Base-by-base conservation (phyloP, 1,140 invertebrate species). In the Zaprionus vittiger region DNA sequence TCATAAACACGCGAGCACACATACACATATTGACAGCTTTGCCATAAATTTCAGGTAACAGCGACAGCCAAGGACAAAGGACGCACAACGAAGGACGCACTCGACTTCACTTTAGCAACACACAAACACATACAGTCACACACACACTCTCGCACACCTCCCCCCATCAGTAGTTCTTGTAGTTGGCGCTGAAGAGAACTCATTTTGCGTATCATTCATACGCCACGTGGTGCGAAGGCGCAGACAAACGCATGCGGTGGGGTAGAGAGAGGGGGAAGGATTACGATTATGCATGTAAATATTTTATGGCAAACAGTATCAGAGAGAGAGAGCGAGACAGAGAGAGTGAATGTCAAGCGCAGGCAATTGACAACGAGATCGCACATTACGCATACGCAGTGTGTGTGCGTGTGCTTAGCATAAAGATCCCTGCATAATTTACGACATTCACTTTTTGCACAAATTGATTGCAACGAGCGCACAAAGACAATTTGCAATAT, bases 31-130 rank as follows among this genome's bases (percentile, higher is more conserved):
- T 82, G 83, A 86, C 83, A 85, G 83, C 56, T 85, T 49, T 86
- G 78, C 61, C 83, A 79, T 85, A 82, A 86, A 85, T 85, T 81
- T 73, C 82, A 85, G 82, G 82, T 86, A 84, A 78, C 67, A 68
- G 76, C 62, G 9, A 70, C 38, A 24, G 34, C 49, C 55, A 67
- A 26, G 41, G 24, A 49, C 66, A 20, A 7, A 9, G 28, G 26
- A 26, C 26, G 5, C 3, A 26, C 4, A 6, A 7, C 6, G 28
- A 55, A 17, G 47, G 47, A 52, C 47, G 47, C 47, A 24, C 47
- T 52, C 47, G 41, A 52, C 47, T 24, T 7, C 20, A 12, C 47
- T 24, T 52, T 4, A 24, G 15, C 55, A 56, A 55, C 41, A 47
- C 41, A 47, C 31, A 12, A 31, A 15, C 14, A 24, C 49, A 63